Evolutionary conservation across 2,797 vertebrate species (phyloP).

Genomic region (Sebastes steindachneri): DNA sequence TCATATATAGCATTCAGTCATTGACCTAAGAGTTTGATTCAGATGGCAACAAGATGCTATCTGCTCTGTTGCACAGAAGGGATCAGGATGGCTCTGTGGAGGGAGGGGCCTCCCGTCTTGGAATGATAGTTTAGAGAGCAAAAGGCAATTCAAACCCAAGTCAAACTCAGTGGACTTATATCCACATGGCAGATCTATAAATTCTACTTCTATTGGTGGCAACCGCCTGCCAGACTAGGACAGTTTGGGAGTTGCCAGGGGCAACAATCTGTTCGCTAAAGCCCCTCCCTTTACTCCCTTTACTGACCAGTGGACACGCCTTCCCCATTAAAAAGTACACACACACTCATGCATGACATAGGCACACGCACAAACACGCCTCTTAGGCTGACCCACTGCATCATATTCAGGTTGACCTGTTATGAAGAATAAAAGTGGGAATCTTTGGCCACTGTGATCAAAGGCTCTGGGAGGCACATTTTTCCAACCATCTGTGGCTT

Average conservation of each 20-base stretch:
- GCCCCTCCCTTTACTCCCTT: slow-evolving; percentile 64
- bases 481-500: slow-evolving; percentile 69
- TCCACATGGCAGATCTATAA: slow-evolving; percentile 63
- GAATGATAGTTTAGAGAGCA: slow-evolving; percentile 35
- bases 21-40: slow-evolving; percentile 40
- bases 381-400: background rate
- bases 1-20: slow-evolving; percentile 41
- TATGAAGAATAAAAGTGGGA: background rate
- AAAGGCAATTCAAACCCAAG: slow-evolving; percentile 46
- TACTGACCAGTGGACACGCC: slow-evolving; percentile 44
- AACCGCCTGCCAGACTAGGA: slow-evolving; percentile 56
- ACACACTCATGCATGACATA: slow-evolving; percentile 1
- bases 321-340: slow-evolving; percentile 17
- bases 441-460: slow-evolving; percentile 12
- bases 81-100: slow-evolving; percentile 28
- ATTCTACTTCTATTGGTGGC: slow-evolving; percentile 65
- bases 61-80: slow-evolving; percentile 51
- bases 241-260: slow-evolving; percentile 73
- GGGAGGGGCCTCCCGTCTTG: slow-evolving; percentile 61
- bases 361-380: slow-evolving; percentile 1
- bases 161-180: slow-evolving; percentile 38
- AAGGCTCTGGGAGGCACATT: slow-evolving; percentile 15
- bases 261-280: slow-evolving; percentile 81
- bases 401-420: background rate
- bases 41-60: slow-evolving; percentile 72